These are phyloP conservation scores for Lucilia cuprina DNA, from an alignment of 1,140 invertebrate genomes.

Conservation along the genomic window DNA sequence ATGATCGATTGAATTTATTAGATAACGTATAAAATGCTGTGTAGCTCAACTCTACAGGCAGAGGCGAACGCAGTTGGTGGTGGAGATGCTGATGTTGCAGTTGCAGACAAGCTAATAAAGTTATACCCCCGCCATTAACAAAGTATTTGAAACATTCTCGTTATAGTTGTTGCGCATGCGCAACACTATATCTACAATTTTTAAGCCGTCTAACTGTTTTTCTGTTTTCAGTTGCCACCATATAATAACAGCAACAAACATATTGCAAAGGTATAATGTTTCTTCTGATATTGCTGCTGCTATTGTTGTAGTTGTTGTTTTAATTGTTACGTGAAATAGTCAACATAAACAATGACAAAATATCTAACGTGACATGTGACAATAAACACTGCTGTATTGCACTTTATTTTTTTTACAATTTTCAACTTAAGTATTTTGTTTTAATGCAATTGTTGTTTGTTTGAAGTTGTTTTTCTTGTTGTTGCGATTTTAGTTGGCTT, in stretches of 20 bases:
- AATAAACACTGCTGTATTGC: background rate
- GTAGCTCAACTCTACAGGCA: background rate
- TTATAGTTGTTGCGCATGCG: background rate
- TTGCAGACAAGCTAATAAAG: background rate
- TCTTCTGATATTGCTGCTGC: background rate
- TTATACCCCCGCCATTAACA: background rate
- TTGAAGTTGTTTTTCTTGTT: background rate
- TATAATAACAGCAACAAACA: no score
- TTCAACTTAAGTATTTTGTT: background rate
- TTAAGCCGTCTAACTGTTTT: no score
- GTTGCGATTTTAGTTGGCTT: background rate
- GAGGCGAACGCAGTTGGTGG: background rate
- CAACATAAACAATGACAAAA: background rate
- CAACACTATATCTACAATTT: no score
- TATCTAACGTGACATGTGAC: slow-evolving; percentile 13
- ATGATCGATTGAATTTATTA: background rate
- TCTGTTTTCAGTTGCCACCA: no score
- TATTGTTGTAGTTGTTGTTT: background rate
- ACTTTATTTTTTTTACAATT: background rate
- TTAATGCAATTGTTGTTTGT: background rate
- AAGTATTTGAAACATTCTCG: background rate
- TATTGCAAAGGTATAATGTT: no score
- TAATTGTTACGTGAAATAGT: background rate
- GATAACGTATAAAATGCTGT: background rate
- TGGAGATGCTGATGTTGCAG: background rate